Evolutionary conservation across 2,888 invertebrate species (phyloP), one percentile per base, ranked within the genome.

Genomic region (Eumacrocentrus americanus): DNA sequence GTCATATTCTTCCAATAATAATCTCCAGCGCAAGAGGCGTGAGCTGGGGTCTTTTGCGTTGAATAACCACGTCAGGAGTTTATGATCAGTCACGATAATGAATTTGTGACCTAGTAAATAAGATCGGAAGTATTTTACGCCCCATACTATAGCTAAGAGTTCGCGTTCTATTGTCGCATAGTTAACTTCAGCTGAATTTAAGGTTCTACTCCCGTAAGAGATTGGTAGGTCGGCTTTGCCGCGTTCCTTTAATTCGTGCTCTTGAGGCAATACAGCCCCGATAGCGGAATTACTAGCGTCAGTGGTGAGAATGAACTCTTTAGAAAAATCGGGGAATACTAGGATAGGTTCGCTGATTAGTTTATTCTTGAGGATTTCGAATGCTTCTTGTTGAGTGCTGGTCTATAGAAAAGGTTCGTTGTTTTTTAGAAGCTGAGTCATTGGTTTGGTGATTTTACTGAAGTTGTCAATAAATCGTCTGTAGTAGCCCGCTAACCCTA

Each of bases 221-320:
- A 42, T 9, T 18, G 62, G 20, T 20, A 62, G 35, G 16, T 60
- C 62, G n/a, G n/a, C n/a, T n/a, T n/a, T n/a, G n/a, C n/a, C n/a
- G n/a, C n/a, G n/a, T n/a, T n/a, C n/a, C 2, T 18, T n/a, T 67
- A 3, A 35, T 18, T 25, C 52, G 34, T 40, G 22, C 11, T 14
- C n/a, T 63, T 80, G 78, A 1, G 75, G 70, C 2, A 77, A 55
- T 4, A 79, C 69, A 18, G 71, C 67, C 12, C 70, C 74, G 46
- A 72, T 65, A 11, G 69, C 75, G 50, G 61, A 68, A 40, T 69
- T 71, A 44, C 67, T 71, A n/a, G 71, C 77, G 59, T 70, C 79
- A 23, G 70, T 77, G 22, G 70, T 71, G 46, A 72, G 58, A 46
- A 59, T 69, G 58, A 71, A 76, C 48, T 61, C 42, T 63, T 67